These are phyloP conservation scores for Drosophila nigricruria DNA, from an alignment of 2,888 invertebrate genomes.

Conservation along the genomic window DNA sequence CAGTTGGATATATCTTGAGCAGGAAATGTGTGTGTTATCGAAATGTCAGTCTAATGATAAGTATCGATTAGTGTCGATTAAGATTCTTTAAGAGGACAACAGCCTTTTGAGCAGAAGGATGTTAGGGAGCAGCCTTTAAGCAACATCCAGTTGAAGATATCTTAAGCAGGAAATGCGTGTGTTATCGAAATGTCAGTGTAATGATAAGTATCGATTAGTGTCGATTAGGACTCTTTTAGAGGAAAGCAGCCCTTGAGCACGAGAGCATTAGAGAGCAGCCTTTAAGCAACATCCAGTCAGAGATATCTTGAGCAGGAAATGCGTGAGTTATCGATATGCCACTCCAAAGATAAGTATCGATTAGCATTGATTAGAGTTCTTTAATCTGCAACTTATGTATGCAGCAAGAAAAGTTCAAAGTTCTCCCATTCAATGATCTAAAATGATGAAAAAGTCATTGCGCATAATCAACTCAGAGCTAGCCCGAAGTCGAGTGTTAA, in stretches of 20 bases:
- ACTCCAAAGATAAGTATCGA: not conserved
- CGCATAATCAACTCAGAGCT: not conserved
- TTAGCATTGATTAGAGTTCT: not conserved
- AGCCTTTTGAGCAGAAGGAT: no score
- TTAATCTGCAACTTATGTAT: not conserved
- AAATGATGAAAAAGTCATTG: not conserved
- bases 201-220: not conserved
- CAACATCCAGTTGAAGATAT: not conserved
- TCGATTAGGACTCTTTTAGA: not conserved
- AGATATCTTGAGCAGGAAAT: not conserved
- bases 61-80: not conserved
- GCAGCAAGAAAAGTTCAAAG: no score
- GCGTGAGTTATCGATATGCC: not conserved
- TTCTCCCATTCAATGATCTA: no score
- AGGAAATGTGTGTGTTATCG: not conserved
- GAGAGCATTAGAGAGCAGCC: not conserved
- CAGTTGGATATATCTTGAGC: not conserved
- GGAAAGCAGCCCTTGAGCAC: no score
- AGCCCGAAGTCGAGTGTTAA: conserved; percentile 27
- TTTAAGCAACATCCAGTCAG: not conserved
- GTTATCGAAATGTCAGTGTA: not conserved
- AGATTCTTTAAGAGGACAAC: fast-evolving
- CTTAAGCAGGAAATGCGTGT: not conserved
- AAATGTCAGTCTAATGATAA: not conserved
- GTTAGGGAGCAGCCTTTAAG: not conserved